Base-by-base conservation (phyloP, 1,140 invertebrate genomes). In the Euschistus heros region DNA sequence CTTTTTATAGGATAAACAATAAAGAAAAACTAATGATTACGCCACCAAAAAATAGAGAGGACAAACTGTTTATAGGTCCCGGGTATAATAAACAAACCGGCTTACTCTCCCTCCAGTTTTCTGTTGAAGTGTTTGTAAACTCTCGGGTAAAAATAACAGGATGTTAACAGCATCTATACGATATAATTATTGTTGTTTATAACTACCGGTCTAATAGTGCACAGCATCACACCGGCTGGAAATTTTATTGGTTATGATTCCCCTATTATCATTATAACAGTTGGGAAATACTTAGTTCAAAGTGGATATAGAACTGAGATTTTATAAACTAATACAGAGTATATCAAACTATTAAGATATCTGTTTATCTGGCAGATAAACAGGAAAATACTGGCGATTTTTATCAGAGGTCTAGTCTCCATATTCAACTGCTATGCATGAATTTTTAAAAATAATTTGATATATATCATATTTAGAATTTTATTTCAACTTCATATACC, bases 31-130 rank as follows among this genome's bases (percentile, higher is more conserved):
- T 50, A 50, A 50, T n/a, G 22, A 18, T 37, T 37, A 37, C 33
- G 33, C 33, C 33, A 37, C 33, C 33, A 20, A 18, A 22, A 50
- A 50, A 50, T 20, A 22, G n/a, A 50, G 47, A 22, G 47, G 47
- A 50, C 47, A 50, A 50, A 50, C 47, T 50, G 47, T 50, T 50
- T 50, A 50, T 50, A 50, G 47, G 47, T 22, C n/a, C 5, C 47
- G 47, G 22, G 2, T 20, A 50, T 50, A 50, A 50, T 22, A 50
- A 50, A 50, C 47, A 50, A 18, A 50, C 22, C 6, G 47, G 6
- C 22, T 22, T 22, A 20, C 22, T 50, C 22, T 18, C 47, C 47
- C 47, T 47, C 22, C 47, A 22, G 47, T 20, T 18, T 50, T 50
- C 8, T 18, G 47, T 20, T 18, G 47, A 50, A 20, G 47, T 50